Conservation (phyloP, 2,888 invertebrate genomes). For the Caenorhabditis sp. region DNA sequence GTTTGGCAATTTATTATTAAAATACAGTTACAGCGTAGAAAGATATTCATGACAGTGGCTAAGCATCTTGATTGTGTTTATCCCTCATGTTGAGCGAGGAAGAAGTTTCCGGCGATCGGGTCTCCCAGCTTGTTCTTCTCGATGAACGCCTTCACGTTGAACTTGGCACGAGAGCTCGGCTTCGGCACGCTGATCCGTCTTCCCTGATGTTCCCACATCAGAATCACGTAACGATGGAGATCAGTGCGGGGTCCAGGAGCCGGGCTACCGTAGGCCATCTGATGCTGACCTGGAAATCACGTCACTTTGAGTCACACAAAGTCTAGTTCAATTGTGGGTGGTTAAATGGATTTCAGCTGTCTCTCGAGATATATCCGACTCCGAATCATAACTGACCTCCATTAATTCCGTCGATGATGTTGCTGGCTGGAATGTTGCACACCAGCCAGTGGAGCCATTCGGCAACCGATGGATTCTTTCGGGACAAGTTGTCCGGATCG, state of each 20-base stretch:
- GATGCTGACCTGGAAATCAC: conserved; percentile 76
- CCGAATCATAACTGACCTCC: conserved; percentile 70
- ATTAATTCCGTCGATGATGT: conserved; percentile 83
- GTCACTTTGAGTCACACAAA: neutral
- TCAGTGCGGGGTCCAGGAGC: conserved; percentile 83
- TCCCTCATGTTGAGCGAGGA: conserved; percentile 79
- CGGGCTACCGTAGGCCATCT: conserved; percentile 83
- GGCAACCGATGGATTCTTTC: conserved; percentile 83
- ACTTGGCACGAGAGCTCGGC: conserved; percentile 80
- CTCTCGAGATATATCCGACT: neutral
- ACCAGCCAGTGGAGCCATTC: conserved; percentile 83
- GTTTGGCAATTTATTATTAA: neutral
- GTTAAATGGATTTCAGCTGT: conserved; percentile 3
- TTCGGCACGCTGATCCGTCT: conserved; percentile 77
- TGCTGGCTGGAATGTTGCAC: conserved; percentile 82
- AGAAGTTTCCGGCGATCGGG: conserved; percentile 83
- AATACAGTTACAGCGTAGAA: no score
- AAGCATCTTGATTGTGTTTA: conserved; percentile 17
- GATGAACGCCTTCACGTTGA: conserved; percentile 82
- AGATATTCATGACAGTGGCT: conserved; percentile 14
- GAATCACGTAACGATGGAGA: conserved; percentile 81
- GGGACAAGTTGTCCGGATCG: conserved; percentile 83
- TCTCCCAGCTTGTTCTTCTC: conserved; percentile 83
- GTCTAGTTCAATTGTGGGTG: conserved; percentile 1
- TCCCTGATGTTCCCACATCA: conserved; percentile 82